Conservation (phyloP, 2,113 vertebrate genomes). For the Mormoops blainvillei region DNA sequence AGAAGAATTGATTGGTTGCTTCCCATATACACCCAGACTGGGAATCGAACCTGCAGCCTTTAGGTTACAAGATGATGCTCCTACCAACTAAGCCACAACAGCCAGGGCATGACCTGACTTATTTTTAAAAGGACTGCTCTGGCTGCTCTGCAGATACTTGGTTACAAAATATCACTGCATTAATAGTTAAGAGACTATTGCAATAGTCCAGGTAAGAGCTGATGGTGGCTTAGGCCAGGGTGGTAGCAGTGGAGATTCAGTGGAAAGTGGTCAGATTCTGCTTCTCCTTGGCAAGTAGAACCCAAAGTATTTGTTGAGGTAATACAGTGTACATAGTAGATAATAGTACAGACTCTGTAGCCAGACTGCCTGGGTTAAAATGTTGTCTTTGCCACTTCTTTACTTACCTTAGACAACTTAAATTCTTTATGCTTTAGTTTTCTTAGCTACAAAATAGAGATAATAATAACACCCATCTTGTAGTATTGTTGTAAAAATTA, state of each 20-base stretch:
- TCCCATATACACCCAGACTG: no score
- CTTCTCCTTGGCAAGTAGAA: not conserved
- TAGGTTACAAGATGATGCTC: no score
- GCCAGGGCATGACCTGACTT: not conserved
- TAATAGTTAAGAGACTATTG: not conserved
- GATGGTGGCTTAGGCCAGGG: not conserved
- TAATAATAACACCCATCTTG: not conserved
- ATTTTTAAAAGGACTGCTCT: not conserved
- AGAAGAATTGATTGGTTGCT: no score
- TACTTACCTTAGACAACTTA: not conserved
- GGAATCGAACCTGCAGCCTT: no score
- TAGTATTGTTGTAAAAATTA: not conserved
- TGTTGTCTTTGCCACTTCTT: not conserved
- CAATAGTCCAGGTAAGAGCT: not conserved
- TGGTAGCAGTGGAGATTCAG: not conserved
- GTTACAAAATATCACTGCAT: not conserved
- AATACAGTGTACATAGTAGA: accelerated
- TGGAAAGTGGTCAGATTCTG: not conserved
- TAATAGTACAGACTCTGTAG: not conserved
- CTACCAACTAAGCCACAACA: no score
- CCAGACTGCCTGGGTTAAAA: not conserved
- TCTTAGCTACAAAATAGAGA: not conserved
- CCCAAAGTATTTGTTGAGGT: not conserved
- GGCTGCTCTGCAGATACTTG: not conserved
- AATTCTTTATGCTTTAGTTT: not conserved